phyloP scores from a whole-genome alignment of 2,113 vertebrate genomes.

The Caracal caracal region DNA sequence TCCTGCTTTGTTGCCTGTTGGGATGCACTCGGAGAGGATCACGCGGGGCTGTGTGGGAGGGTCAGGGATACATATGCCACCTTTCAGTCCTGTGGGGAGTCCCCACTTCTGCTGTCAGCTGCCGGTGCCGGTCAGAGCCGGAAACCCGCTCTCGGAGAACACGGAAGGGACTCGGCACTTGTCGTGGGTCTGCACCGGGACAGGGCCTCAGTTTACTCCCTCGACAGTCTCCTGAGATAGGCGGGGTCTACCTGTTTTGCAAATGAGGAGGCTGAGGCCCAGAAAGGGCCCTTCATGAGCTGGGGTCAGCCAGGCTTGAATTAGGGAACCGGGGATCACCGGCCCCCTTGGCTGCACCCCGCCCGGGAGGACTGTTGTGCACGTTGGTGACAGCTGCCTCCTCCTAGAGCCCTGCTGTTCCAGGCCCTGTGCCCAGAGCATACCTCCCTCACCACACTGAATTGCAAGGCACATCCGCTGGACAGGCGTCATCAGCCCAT shows the following conservation, averaged over 20 bases:
- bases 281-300: neutral
- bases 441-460: neutral
- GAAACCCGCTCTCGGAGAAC: neutral
- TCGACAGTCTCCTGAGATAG: neutral
- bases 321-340: neutral
- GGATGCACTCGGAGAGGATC: neutral
- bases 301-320: neutral
- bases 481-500: neutral
- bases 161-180: too few relatives aligned
- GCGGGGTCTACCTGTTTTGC: neutral
- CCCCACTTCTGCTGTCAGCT: neutral
- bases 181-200: accelerated
- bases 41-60: accelerated
- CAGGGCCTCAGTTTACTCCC: neutral
- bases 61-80: neutral
- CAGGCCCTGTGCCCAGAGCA: neutral
- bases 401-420: neutral
- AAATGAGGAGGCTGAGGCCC: neutral
- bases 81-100: neutral
- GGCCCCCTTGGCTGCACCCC: neutral
- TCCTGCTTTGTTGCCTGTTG: neutral
- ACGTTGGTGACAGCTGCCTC: neutral
- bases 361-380: neutral
- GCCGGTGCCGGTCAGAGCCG: neutral
- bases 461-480: neutral